These are phyloP conservation scores for Eristalinus sepulchralis DNA, from an alignment of 2,888 invertebrate species.

Conservation along the genomic window DNA sequence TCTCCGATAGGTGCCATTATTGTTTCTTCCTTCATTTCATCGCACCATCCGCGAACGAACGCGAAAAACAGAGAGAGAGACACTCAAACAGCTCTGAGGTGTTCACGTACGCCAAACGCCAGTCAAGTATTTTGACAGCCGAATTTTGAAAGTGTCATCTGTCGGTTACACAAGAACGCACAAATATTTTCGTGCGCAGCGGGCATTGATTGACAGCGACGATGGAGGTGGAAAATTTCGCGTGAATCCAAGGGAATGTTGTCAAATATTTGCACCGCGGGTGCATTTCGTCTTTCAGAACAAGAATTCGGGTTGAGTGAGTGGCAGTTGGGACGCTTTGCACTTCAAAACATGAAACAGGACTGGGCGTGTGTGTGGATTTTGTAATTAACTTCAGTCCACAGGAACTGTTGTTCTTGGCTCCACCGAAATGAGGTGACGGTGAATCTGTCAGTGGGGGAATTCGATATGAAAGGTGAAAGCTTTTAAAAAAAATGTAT, in stretches of 20 bases:
- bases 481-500: neutral
- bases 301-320: neutral
- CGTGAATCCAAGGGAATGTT: neutral
- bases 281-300: neutral
- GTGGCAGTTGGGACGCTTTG: neutral
- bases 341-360: neutral
- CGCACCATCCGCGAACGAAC: neutral
- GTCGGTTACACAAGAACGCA: neutral
- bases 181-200: neutral
- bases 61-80: neutral
- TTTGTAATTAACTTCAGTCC: neutral
- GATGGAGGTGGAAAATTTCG: neutral
- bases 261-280: neutral
- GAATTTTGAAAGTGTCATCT: neutral
- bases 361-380: neutral
- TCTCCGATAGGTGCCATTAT: neutral
- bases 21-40: neutral
- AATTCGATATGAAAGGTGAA: neutral
- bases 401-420: neutral
- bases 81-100: neutral
- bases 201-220: neutral
- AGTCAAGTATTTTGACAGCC: neutral
- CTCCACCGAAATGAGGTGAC: neutral
- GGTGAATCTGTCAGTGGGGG: neutral
- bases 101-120: neutral